These are phyloP conservation scores for Drosophila mercatorum DNA, from an alignment of 2,888 invertebrate genomes.

Conservation along the genomic window DNA sequence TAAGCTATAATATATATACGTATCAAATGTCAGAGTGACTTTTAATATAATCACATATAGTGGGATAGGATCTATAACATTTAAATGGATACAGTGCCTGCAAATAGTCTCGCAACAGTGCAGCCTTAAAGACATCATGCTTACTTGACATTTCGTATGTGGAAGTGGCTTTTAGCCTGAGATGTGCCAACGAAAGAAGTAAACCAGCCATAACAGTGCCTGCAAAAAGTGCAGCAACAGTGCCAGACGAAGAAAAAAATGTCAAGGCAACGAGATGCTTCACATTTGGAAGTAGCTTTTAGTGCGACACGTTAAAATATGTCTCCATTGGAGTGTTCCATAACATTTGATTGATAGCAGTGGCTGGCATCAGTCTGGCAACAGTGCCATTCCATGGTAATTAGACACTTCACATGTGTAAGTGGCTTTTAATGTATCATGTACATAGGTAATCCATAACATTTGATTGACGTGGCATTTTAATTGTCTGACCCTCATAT, in stretches of 20 bases:
- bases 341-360: conserved; percentile 7
- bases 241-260: background rate
- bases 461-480: conserved; percentile 72
- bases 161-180: background rate
- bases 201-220: conserved; percentile 1
- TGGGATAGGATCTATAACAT: conserved; percentile 1
- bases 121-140: background rate
- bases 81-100: background rate
- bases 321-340: background rate
- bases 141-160: background rate
- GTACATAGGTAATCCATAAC: conserved; percentile 53
- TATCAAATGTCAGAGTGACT: background rate
- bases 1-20: too few relatives aligned
- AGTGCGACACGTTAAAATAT: background rate
- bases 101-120: background rate
- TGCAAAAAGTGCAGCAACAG: background rate
- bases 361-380: conserved; percentile 13
- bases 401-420: conserved; percentile 40
- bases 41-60: background rate
- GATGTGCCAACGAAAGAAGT: background rate
- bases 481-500: conserved; percentile 67
- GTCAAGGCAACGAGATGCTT: background rate
- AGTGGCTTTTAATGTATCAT: conserved; percentile 32
- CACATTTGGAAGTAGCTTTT: background rate
- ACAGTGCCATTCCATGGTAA: conserved; percentile 42